These are phyloP conservation scores for Sebastes steindachneri DNA, from an alignment of 2,797 vertebrate species.

Conservation along the genomic window DNA sequence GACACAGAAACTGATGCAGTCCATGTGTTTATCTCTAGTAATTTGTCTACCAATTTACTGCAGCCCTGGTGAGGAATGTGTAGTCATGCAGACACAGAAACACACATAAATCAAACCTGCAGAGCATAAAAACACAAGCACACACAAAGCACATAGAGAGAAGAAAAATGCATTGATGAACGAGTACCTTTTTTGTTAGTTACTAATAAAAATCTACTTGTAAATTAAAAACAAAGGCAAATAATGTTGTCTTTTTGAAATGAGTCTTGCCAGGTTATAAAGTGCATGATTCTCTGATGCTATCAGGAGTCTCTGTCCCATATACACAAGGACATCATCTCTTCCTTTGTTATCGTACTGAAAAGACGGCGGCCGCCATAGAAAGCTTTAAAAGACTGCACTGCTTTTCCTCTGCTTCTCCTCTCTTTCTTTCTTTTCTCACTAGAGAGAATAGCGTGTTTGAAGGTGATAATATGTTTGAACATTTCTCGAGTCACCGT, in stretches of 20 bases:
- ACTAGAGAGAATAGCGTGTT: not conserved
- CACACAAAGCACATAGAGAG: not conserved
- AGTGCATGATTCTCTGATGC: not conserved
- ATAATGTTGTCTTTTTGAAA: not conserved
- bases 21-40: not conserved
- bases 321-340: not conserved
- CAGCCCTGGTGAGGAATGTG: not conserved
- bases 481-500: conserved; percentile 28
- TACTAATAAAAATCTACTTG: not conserved
- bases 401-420: not conserved
- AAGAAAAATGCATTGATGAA: not conserved
- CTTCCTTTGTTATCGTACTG: not conserved
- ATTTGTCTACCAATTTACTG: not conserved
- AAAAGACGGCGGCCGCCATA: not conserved
- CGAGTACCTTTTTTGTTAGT: not conserved
- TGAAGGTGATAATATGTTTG: conserved; percentile 44
- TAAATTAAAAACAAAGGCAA: not conserved
- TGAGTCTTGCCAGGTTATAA: not conserved
- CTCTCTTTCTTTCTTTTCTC: not conserved
- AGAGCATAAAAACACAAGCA: not conserved
- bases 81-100: not conserved
- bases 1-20: not conserved
- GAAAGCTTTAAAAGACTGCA: conserved; percentile 13
- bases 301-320: not conserved
- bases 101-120: not conserved